These are phyloP conservation scores for Notothenia rossii DNA, from an alignment of 2,113 vertebrate genomes.

Conservation along the genomic window DNA sequence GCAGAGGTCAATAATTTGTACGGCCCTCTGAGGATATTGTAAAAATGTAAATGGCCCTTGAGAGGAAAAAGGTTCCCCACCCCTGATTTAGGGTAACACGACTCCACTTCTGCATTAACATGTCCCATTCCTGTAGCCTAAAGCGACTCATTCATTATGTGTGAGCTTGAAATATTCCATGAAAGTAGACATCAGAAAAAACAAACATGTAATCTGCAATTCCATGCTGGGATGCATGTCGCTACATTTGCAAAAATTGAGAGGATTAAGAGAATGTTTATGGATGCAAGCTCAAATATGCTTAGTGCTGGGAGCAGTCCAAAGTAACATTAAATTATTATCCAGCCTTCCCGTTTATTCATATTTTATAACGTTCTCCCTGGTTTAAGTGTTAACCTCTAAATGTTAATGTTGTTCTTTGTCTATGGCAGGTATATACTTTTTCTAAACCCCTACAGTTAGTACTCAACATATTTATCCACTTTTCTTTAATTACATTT, in stretches of 20 bases:
- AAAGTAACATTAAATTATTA: background rate
- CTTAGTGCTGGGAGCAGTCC: background rate
- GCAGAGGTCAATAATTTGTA: too few species aligned
- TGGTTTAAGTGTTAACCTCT: background rate
- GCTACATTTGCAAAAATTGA: background rate
- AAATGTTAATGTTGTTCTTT: background rate
- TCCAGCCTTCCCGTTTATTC: background rate
- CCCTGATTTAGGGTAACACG: background rate
- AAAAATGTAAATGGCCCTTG: too few species aligned
- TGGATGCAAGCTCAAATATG: background rate
- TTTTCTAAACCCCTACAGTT: too few species aligned
- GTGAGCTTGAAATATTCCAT: constrained; percentile 2
- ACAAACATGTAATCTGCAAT: background rate
- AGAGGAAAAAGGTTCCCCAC: too few species aligned
- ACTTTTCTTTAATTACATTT: background rate
- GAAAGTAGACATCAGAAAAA: constrained; percentile 1
- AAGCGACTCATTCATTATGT: background rate
- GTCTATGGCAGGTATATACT: background rate
- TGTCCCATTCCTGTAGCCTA: background rate
- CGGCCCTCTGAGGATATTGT: too few species aligned
- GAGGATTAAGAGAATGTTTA: background rate
- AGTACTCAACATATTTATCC: too few species aligned
- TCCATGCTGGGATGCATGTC: background rate
- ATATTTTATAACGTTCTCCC: background rate
- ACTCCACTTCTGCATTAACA: constrained; percentile 1